phyloP scores from a whole-genome alignment of 2,797 vertebrate species.

The Propithecus deckenii region DNA sequence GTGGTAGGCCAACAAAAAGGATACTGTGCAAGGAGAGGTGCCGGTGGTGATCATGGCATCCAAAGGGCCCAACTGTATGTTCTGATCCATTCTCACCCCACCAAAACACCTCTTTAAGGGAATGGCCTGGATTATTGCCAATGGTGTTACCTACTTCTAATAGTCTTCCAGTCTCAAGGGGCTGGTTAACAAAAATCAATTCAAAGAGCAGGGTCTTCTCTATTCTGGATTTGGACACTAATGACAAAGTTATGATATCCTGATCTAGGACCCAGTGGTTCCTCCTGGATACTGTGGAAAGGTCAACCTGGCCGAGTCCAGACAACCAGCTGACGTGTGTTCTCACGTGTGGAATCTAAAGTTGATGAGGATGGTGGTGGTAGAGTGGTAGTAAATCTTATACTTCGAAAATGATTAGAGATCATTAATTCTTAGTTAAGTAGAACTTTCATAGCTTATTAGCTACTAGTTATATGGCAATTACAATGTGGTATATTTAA shows the following conservation, averaged over 20 bases:
- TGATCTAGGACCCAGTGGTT: neutral
- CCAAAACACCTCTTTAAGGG: neutral
- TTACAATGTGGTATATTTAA: neutral
- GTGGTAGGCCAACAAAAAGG: neutral
- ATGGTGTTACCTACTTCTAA: neutral
- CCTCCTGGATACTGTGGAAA: neutral
- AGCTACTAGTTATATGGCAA: neutral
- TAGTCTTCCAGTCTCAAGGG: neutral
- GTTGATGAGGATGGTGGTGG: too few relatives aligned
- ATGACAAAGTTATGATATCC: neutral
- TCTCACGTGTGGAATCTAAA: neutral
- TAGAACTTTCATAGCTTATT: neutral
- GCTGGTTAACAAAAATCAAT: neutral
- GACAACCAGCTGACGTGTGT: neutral
- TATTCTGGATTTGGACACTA: neutral
- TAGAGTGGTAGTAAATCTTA: neutral
- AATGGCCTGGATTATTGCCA: neutral
- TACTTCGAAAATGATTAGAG: neutral
- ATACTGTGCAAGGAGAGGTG: rapidly evolving
- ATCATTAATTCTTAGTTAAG: neutral
- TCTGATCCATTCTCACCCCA: neutral
- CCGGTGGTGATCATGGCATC: rapidly evolving
- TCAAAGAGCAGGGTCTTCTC: neutral
- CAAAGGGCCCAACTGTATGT: neutral
- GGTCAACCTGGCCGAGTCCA: neutral